Base-by-base conservation (phyloP, 2,888 invertebrate species). In the Arge pagana region DNA sequence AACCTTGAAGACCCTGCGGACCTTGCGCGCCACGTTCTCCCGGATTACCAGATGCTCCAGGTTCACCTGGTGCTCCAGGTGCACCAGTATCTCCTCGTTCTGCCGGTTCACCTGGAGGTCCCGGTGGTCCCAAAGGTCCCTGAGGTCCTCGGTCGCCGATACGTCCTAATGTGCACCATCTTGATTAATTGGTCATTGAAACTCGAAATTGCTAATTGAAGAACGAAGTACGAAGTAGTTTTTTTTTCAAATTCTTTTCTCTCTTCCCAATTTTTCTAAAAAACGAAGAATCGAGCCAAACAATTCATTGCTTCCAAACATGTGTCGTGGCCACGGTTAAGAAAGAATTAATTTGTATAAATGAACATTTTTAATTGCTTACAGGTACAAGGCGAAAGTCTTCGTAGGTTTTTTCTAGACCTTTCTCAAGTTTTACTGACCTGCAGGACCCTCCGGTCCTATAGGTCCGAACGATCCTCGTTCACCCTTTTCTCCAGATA, bases 91-190 rank as follows among this genome's bases (percentile, higher is more conserved):
- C 90, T 15, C 91, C 90, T 65, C 90, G 79, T 72, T 90, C 90
- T 0, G 88, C 91, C 37, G 88, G 85, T 74, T 91, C 91, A 11
- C 92, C 92, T 0, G 89, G 88, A 1, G 88, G 86, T 2, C 92
- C 92, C 1, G 82, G 79, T 0, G 87, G 85, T 3, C 91, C 91
- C 16, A 87, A 75, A 11, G 83, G 82, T n/a, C 92, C 92, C 70
- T 87, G 87, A 0, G 82, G 83, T 1, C 91, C 91, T 68, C 90
- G 84, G 66, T 90, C 89, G 56, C 92, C 90, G 72, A 82, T 83
- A 52, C 83, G 81, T 45, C 87, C 86, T 80, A 69, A 54, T 19
- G 31, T 37, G 21, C 19, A 19, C 19, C 10, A 39, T 23, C 10
- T 13, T 37, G 4, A 3, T 21, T 52, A 23, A 11, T 1, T 48